phyloP scores from a whole-genome alignment of 2,888 invertebrate species.

The Epirrhoe alternata region DNA sequence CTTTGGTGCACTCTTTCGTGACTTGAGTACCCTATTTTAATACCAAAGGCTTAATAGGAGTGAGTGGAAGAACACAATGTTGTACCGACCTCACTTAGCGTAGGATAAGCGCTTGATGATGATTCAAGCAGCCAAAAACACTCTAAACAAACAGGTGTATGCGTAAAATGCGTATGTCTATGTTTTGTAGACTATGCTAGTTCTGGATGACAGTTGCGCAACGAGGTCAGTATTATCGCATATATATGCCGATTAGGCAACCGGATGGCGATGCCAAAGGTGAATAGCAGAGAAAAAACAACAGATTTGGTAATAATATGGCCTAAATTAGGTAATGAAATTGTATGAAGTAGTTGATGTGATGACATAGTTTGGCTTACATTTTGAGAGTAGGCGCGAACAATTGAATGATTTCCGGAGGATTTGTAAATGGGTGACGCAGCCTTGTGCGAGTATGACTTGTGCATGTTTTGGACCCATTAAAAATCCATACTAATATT shows the following conservation, averaged over 20 bases:
- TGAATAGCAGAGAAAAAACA: conserved; percentile 20
- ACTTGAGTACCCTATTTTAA: too few species aligned
- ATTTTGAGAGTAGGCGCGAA: neutral
- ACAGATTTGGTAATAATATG: conserved; percentile 7
- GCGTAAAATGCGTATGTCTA: neutral
- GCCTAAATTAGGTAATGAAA: conserved; percentile 7
- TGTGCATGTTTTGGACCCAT: too few species aligned
- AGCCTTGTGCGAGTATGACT: too few species aligned
- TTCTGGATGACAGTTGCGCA: conserved; percentile 7
- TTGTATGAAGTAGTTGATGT: neutral
- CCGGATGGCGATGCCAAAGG: conserved; percentile 27
- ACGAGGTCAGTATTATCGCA: conserved; percentile 18
- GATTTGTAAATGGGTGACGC: too few species aligned
- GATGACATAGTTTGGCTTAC: neutral
- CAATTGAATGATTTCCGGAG: too few species aligned
- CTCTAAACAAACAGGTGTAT: neutral
- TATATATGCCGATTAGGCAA: conserved; percentile 16
- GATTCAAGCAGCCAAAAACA: too few species aligned
- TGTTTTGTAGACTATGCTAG: neutral
- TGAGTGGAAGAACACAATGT: too few species aligned
- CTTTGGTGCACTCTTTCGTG: too few species aligned
- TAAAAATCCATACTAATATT: too few species aligned
- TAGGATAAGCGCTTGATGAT: too few species aligned
- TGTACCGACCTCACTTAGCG: too few species aligned
- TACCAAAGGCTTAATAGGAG: too few species aligned